A percentile compares a stretch with the other conserved stretches of the same genome.
Evolutionary conservation across 2,797 vertebrate species (phyloP).

Genomic region (Emydoidea blandingii): DNA sequence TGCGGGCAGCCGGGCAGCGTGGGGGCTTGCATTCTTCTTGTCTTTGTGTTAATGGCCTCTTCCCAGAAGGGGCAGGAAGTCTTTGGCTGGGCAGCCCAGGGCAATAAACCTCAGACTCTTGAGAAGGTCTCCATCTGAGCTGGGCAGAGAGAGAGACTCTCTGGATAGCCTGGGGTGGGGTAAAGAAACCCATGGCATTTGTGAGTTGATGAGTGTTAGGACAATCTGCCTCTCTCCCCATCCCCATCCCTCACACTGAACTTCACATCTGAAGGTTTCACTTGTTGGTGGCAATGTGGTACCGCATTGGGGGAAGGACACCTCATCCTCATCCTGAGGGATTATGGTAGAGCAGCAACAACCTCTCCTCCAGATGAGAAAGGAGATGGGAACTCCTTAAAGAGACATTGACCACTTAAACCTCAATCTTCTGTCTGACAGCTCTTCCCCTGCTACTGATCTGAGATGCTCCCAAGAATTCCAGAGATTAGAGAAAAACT

Average conservation of each 20-base stretch:
- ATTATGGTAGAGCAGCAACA: neutral
- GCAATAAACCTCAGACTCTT: fast-evolving
- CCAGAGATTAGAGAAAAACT: neutral
- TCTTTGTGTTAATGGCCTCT: neutral
- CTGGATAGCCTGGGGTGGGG: neutral
- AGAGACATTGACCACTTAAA: neutral
- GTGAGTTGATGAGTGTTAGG: neutral
- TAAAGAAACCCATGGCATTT: neutral
- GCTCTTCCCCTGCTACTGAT: conserved; percentile 31
- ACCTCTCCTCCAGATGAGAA: neutral
- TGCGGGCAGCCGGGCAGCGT: neutral
- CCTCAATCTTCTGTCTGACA: fast-evolving
- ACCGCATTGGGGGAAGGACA: fast-evolving
- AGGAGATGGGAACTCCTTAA: fast-evolving
- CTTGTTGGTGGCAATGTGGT: fast-evolving
- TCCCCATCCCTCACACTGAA: neutral
- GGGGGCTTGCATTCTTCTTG: neutral
- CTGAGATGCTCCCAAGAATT: conserved; percentile 11
- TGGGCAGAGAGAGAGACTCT: neutral
- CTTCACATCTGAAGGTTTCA: neutral
- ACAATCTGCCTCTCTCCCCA: neutral
- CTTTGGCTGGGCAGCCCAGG: fast-evolving
- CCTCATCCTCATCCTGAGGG: neutral
- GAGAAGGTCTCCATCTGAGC: neutral
- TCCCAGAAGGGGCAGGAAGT: fast-evolving